Base-by-base conservation (phyloP, 2,888 invertebrate species). In the Macaria notata region DNA sequence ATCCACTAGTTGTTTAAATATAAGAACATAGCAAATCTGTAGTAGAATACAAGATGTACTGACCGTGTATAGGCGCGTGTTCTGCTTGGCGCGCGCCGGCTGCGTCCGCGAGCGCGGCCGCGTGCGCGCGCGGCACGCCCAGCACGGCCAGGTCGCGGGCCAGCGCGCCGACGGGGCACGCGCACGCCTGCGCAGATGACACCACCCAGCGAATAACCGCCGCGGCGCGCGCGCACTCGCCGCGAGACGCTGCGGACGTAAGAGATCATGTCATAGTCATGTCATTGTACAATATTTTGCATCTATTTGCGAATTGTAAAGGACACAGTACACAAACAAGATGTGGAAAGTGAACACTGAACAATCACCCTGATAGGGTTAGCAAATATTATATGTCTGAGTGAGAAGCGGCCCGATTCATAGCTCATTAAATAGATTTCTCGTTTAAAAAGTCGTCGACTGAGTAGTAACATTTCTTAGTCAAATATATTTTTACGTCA, bases 161-260 rank as follows among this genome's bases (percentile, higher is more conserved):
- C 9, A 90, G 76, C 66, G 83, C 84, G 4, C 81, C 69, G 1
- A 84, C 81, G 4, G 76, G 61, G 64, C 89, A 89, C 1, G 71
- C 66, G 63, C 84, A 77, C 3, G 83, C 73, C 64, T 84, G 79
- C 0, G 88, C 75, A 33, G 86, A 84, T 7, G 75, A 72, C 46
- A 86, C 63, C 50, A 86, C 86, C 90, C 90, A 91, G 56, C 90
- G 86, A 46, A 87, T 73, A 0, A 79, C 84, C 0, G 86, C 89
- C 0, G 84, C 84, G 0, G 86, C 88, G n/a, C 90, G 84, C 0
- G 90, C 90, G 61, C 83, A 78, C 55, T 91, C 90, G 0, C 81
- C 86, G 29, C 90, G 84, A 0, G 89, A 86, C 0, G 83, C 89
- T 89, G 51, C 4, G 8, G 30, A 43, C 31, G 47, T 33, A 43